Evolutionary conservation across 2,797 vertebrate species (phyloP).

Genomic region (Aeoliscus strigatus): DNA sequence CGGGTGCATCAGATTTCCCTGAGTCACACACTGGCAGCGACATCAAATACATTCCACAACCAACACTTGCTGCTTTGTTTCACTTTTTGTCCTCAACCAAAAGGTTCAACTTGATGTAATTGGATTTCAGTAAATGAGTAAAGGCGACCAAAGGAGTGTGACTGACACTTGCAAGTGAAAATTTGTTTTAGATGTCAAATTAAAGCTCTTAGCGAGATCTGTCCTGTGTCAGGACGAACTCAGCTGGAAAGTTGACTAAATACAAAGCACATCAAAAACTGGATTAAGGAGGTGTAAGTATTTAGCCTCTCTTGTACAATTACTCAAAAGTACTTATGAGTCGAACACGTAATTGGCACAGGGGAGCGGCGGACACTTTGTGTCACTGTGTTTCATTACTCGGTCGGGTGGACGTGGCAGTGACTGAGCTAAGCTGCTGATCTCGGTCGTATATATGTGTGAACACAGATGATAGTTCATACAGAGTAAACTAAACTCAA

Average conservation of each 20-base stretch:
- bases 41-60: slow-evolving; percentile 44
- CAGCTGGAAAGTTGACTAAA: slow-evolving; percentile 22
- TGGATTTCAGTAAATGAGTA: slow-evolving; percentile 21
- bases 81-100: slow-evolving; percentile 13
- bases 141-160: slow-evolving; percentile 7
- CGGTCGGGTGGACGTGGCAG: too few relatives aligned
- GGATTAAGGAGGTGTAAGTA: slow-evolving; percentile 37
- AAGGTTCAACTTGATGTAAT: slow-evolving; percentile 23
- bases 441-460: too few relatives aligned
- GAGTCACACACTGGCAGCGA: slow-evolving; percentile 48
- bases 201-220: slow-evolving; percentile 15
- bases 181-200: slow-evolving; percentile 29
- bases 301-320: slow-evolving; percentile 27
- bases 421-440: too few relatives aligned
- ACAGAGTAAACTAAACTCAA: too few relatives aligned
- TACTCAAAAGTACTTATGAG: slow-evolving; percentile 28
- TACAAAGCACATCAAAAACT: slow-evolving; percentile 35
- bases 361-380: too few relatives aligned
- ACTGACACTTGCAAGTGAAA: slow-evolving; percentile 27
- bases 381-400: too few relatives aligned
- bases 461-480: too few relatives aligned
- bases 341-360: too few relatives aligned
- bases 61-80: slow-evolving; percentile 40
- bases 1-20: slow-evolving; percentile 29
- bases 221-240: slow-evolving; percentile 15